phyloP scores from a whole-genome alignment of 2,797 vertebrate genomes.

The Helarctos malayanus region DNA sequence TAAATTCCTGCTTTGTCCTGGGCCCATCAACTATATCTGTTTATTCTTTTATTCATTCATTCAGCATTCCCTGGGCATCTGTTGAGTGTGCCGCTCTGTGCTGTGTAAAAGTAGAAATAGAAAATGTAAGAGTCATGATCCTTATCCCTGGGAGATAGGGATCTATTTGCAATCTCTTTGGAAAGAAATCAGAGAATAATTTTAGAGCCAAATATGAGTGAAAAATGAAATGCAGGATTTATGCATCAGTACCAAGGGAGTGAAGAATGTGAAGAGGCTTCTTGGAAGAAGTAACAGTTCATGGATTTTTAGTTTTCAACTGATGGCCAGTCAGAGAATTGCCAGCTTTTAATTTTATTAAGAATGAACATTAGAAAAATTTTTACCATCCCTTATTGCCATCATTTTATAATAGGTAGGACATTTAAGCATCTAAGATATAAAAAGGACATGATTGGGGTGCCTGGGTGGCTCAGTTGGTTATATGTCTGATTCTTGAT shows the following conservation, averaged over 20 bases:
- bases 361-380: not conserved
- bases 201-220: not conserved
- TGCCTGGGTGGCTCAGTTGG: not conserved
- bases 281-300: conserved; percentile 33
- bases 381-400: not conserved
- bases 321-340: not conserved
- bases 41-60: conserved; percentile 3
- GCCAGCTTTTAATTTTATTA: conserved; percentile 50
- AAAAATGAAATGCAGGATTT: conserved; percentile 19
- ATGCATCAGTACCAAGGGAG: not conserved
- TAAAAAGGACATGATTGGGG: not conserved
- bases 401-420: conserved; percentile 8
- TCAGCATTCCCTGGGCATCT: not conserved
- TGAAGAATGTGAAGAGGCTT: conserved; percentile 13
- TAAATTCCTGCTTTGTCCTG: not conserved
- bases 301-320: conserved; percentile 34
- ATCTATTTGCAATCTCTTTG: not conserved
- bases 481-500: not conserved
- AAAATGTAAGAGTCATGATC: not conserved
- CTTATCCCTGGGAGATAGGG: not conserved
- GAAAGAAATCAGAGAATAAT: conserved; percentile 13
- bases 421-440: not conserved
- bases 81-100: not conserved
- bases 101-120: not conserved
- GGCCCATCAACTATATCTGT: not conserved